A percentile compares a stretch with the other conserved stretches of the same genome.
These are phyloP conservation scores for Gymnocypris eckloni DNA, from an alignment of 2,797 vertebrate genomes.

Conservation along the genomic window DNA sequence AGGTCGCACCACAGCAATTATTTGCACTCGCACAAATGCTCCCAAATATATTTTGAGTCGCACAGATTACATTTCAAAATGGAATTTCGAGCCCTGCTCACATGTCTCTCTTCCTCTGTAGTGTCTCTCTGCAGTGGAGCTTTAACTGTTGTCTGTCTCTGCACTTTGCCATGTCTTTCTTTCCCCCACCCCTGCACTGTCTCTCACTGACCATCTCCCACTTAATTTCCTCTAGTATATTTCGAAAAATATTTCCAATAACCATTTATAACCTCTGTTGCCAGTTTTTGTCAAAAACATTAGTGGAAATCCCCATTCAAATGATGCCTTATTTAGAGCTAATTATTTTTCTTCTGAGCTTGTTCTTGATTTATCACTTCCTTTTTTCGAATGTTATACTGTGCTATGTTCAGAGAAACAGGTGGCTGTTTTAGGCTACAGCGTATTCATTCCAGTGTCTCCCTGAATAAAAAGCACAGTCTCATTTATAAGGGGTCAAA, in stretches of 20 bases:
- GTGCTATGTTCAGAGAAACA: not conserved
- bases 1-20: no score
- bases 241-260: not conserved
- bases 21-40: no score
- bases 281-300: not conserved
- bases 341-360: not conserved
- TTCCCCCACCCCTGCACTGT: not conserved
- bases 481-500: not conserved
- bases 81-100: no score
- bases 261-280: not conserved
- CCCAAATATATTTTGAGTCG: no score
- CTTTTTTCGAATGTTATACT: not conserved
- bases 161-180: not conserved
- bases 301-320: not conserved
- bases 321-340: not conserved
- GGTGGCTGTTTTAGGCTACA: not conserved
- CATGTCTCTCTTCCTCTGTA: not conserved
- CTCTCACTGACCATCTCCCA: not conserved
- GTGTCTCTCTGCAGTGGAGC: constrained; percentile 17
- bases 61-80: no score
- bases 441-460: not conserved
- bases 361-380: constrained; percentile 7
- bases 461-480: not conserved
- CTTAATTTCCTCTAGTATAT: not conserved
- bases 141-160: not conserved